Percentiles rank a stretch among this genome's conserved stretches.
phyloP scores from a whole-genome alignment of 2,797 vertebrate genomes.

The Rhynchonycteris naso region DNA sequence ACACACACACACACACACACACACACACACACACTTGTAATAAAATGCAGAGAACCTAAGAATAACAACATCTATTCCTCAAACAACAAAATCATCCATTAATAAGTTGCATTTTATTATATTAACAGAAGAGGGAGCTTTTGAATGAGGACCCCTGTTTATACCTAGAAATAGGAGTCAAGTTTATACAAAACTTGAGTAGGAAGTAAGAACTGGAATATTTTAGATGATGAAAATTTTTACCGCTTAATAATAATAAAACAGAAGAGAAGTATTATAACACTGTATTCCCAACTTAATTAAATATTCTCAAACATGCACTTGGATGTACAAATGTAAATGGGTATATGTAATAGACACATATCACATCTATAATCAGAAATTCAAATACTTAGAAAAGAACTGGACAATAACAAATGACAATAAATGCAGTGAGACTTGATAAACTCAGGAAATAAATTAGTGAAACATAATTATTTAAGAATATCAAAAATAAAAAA shows the following conservation, averaged over 20 bases:
- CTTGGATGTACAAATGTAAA: neutral
- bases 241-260: neutral
- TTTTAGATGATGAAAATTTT: neutral
- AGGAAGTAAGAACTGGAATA: neutral
- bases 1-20: too few relatives aligned
- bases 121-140: slow-evolving; percentile 38
- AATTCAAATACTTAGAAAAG: neutral
- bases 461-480: neutral
- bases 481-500: neutral
- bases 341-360: neutral
- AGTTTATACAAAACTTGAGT: neutral
- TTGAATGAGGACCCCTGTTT: neutral
- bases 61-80: neutral
- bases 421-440: neutral
- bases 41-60: neutral
- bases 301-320: neutral
- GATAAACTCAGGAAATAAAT: neutral
- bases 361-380: neutral
- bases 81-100: neutral
- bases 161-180: neutral
- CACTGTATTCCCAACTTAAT: neutral
- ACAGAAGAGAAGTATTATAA: neutral
- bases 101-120: neutral
- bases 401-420: neutral
- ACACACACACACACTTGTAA: too few relatives aligned